These are phyloP conservation scores for Flabesymbios commensalis DNA, from an alignment of 2,888 invertebrate genomes.

Conservation along the genomic window DNA sequence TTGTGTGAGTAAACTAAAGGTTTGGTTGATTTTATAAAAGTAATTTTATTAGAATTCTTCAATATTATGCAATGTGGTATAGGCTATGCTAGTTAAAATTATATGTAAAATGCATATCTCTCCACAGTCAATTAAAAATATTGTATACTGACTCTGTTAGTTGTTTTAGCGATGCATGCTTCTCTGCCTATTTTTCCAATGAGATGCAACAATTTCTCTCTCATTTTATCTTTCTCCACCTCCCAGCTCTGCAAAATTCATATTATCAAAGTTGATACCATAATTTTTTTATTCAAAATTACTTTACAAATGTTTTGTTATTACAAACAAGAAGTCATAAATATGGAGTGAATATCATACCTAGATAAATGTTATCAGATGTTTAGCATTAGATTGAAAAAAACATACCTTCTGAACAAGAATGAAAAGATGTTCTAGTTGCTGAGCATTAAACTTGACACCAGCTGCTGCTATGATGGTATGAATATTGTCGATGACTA, in stretches of 20 bases:
- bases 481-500: conserved; percentile 65
- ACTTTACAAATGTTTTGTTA: no score
- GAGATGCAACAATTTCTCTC: conserved; percentile 62
- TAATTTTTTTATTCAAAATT: no score
- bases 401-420: conserved; percentile 61
- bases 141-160: conserved; percentile 51
- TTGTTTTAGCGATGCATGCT: conserved; percentile 59
- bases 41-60: no score
- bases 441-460: conserved; percentile 61
- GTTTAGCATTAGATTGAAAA: background rate
- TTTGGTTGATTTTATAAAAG: no score
- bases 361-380: background rate
- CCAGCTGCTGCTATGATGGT: conserved; percentile 64
- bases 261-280: no score
- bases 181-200: conserved; percentile 64
- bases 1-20: no score
- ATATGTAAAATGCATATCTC: no score
- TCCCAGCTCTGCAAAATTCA: conserved; percentile 60
- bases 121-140: no score
- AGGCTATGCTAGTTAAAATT: no score
- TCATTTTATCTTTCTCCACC: conserved; percentile 59
- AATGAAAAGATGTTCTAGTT: conserved; percentile 61
- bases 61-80: no score
- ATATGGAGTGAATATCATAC: background rate
- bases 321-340: background rate